Base-by-base conservation (phyloP, 2,888 invertebrate genomes). In the Ypsolopha scabrella region DNA sequence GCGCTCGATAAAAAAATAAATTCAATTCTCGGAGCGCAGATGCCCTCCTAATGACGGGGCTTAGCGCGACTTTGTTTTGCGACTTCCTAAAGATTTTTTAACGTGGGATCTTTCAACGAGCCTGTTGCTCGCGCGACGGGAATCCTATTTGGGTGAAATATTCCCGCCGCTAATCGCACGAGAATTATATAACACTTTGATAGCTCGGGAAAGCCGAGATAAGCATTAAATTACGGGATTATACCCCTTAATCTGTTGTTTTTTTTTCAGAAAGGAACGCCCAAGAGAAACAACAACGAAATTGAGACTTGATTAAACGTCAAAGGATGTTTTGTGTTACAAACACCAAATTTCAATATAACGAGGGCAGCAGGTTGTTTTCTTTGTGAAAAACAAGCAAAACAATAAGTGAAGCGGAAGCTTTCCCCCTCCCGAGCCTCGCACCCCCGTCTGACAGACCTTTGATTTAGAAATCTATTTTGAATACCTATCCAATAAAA, bases 21-120 rank as follows among this genome's bases (percentile, higher is more conserved):
- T 67, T 80, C 72, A 78, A 78, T 78, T 71, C 67, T 65, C 59
- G 58, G 64, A 65, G 63, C 65, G 65, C 64, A 74, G 75, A 77
- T 77, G 74, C 67, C 67, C 70, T 71, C 70, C 67, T 76, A 76
- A 79, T 76, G 75, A 68, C 62, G 59, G 57, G 62, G 65, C 57
- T 60, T 62, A 58, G 56, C 58, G 57, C 60, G 60, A 59, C 60
- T 65, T 63, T 65, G 64, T 62, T 63, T 59, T 59, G 24, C 58
- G 41, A 37, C 46, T 46, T 47, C 35, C 53, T 58, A 54, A 52
- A 48, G 51, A 54, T 52, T 54, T 53, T 55, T 56, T 63, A 62
- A 61, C 60, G 57, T 54, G 55, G 55, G 58, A 55, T 53, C 54
- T 55, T 13, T 9, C n/a, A 49, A 49, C 48, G 51, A 55, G 69